Percentiles rank a stretch among this genome's conserved stretches.
phyloP scores from a whole-genome alignment of 1,140 invertebrate species.

The Brachionus manjavacas region DNA sequence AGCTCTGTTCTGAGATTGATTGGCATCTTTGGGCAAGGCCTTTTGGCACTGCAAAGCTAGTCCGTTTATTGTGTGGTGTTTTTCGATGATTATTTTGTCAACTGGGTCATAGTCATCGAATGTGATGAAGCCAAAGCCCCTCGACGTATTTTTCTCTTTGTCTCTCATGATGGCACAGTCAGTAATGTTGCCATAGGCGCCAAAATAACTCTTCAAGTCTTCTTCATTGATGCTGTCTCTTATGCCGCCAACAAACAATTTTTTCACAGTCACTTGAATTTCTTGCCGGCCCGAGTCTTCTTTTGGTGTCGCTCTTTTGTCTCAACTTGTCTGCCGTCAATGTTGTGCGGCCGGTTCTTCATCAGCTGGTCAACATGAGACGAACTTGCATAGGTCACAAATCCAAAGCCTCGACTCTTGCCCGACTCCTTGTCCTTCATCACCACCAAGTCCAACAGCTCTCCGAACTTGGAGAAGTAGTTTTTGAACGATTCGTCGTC shows the following conservation, averaged over 20 bases:
- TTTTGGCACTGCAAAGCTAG: constrained; percentile 60
- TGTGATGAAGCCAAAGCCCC: constrained; percentile 88
- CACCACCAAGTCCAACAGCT: constrained; percentile 31
- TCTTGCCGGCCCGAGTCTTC: constrained; percentile 82
- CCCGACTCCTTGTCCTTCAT: constrained; percentile 39
- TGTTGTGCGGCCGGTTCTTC: constrained; percentile 72
- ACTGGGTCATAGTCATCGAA: constrained; percentile 68
- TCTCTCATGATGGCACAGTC: constrained; percentile 67
- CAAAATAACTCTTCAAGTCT: constrained; percentile 76
- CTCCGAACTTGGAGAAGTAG: constrained; percentile 39
- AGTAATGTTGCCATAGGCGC: constrained; percentile 66
- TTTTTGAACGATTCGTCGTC: constrained; percentile 19
- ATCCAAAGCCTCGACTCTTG: constrained; percentile 70
- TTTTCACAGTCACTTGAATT: constrained; percentile 85
- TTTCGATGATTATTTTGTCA: constrained; percentile 51
- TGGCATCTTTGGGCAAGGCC: constrained; percentile 57
- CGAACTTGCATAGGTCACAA: constrained; percentile 84
- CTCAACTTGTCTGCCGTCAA: constrained; percentile 82
- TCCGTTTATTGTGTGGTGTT: constrained; percentile 56
- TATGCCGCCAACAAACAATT: constrained; percentile 85
- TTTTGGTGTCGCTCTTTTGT: constrained; percentile 87
- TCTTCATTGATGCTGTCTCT: constrained; percentile 56
- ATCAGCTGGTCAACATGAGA: constrained; percentile 92
- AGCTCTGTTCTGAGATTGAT: constrained; percentile 45
- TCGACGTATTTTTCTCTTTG: constrained; percentile 75